phyloP scores from a whole-genome alignment of 2,888 invertebrate genomes.

The Argyresthia albistria region DNA sequence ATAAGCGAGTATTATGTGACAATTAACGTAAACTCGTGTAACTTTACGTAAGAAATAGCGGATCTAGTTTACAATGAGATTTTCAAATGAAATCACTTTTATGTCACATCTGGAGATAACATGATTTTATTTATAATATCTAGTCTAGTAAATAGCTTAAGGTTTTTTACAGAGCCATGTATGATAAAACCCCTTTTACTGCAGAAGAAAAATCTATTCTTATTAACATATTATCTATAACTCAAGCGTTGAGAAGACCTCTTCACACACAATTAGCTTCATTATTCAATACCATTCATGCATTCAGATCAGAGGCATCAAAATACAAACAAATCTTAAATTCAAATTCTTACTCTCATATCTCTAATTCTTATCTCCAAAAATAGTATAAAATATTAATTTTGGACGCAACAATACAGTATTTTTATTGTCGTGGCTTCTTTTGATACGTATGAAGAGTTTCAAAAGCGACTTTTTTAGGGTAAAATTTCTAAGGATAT shows the following conservation, averaged over 20 bases:
- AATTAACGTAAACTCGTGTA: background rate
- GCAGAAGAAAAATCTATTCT: slow-evolving; percentile 12
- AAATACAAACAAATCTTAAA: slow-evolving; percentile 56
- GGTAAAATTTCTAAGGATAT: slow-evolving; percentile 3
- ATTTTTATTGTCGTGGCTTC: slow-evolving; percentile 61
- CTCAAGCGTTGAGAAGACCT: slow-evolving; percentile 17
- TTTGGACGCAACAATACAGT: slow-evolving; percentile 42
- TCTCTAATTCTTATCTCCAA: slow-evolving; percentile 45
- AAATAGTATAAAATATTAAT: slow-evolving; percentile 57
- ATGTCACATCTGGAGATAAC: too few relatives aligned
- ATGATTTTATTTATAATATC: too few relatives aligned
- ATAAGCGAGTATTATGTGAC: background rate
- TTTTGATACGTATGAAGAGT: slow-evolving; percentile 15
- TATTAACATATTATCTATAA: slow-evolving; percentile 53
- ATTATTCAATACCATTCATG: slow-evolving; percentile 51
- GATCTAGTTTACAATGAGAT: background rate
- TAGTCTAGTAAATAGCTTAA: too few relatives aligned
- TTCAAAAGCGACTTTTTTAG: slow-evolving; percentile 1
- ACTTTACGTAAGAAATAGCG: background rate
- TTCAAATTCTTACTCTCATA: slow-evolving; percentile 59
- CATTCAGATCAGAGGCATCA: slow-evolving; percentile 21
- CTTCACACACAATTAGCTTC: slow-evolving; percentile 69
- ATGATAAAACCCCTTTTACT: too few relatives aligned
- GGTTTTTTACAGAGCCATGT: too few relatives aligned
- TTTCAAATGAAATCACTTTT: too few relatives aligned